A percentile compares a stretch with the other conserved stretches of the same genome.
These are phyloP conservation scores for Popillia japonica DNA, from an alignment of 1,140 invertebrate species.

Conservation along the genomic window DNA sequence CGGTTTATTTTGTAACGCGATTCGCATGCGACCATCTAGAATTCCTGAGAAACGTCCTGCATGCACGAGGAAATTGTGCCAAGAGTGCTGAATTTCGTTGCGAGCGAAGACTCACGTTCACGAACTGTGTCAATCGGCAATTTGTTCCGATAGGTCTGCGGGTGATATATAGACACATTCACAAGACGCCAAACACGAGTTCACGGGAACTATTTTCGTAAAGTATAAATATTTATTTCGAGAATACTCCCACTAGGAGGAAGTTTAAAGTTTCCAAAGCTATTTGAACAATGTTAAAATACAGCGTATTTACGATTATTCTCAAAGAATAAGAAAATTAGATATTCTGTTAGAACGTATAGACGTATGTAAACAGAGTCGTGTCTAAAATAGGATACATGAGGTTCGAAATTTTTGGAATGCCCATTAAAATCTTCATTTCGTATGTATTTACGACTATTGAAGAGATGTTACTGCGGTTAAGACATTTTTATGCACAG, in stretches of 20 bases:
- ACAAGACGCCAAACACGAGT: background rate
- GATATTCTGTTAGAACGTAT: background rate
- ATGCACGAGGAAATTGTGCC: conserved; percentile 5
- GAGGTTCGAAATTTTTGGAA: background rate
- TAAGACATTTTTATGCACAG: background rate
- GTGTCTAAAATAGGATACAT: background rate
- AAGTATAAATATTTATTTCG: conserved; percentile 16
- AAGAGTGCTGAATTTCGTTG: background rate
- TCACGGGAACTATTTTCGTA: conserved; percentile 14
- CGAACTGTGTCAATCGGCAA: conserved; percentile 31
- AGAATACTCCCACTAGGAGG: conserved; percentile 8
- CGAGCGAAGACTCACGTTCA: background rate
- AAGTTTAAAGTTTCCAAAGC: background rate
- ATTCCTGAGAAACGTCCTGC: conserved; percentile 28
- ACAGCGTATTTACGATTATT: background rate
- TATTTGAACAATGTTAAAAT: conserved; percentile 4
- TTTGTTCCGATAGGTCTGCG: conserved; percentile 26
- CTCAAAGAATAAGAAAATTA: background rate
- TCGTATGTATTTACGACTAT: background rate
- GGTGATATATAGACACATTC: background rate
- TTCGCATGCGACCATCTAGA: conserved; percentile 19
- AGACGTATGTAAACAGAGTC: background rate
- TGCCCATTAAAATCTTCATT: background rate
- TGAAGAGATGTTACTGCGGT: background rate
- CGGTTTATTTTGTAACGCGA: conserved; percentile 32